phyloP scores from a whole-genome alignment of 2,888 invertebrate genomes.

The Hemaris fuciformis region DNA sequence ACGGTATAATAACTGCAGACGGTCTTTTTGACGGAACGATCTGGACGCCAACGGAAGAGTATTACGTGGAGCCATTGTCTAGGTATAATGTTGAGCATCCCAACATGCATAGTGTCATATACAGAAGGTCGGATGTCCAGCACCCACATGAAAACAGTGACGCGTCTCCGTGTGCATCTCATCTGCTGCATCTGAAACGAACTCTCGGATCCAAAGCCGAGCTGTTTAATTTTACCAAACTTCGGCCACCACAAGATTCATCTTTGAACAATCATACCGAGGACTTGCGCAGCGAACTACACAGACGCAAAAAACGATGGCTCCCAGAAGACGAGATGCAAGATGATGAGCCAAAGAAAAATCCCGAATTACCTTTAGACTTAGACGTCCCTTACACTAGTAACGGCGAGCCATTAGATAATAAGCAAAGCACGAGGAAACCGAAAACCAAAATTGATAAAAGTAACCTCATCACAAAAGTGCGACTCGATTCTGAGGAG shows the following conservation, averaged over 20 bases:
- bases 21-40: conserved; percentile 96
- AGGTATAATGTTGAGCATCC: conserved; percentile 83
- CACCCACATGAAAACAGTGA: conserved; percentile 62
- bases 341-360: conserved; percentile 81
- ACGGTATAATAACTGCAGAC: conserved; percentile 92
- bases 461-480: conserved; percentile 78
- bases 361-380: conserved; percentile 84
- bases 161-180: conserved; percentile 81
- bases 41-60: conserved; percentile 88
- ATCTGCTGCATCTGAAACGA: conserved; percentile 79
- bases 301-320: conserved; percentile 83
- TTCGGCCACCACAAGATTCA: conserved; percentile 48
- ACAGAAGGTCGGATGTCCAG: conserved; percentile 89
- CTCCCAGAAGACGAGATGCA: conserved; percentile 84
- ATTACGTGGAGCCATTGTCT: conserved; percentile 91
- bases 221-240: conserved; percentile 65
- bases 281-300: conserved; percentile 61
- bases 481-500: conserved; percentile 75
- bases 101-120: conserved; percentile 90
- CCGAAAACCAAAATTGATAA: conserved; percentile 79
- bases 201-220: conserved; percentile 60
- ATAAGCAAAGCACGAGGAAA: conserved; percentile 73
- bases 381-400: conserved; percentile 85
- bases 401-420: conserved; percentile 79
- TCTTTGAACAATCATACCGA: conserved; percentile 59